A percentile compares a stretch with the other conserved stretches of the same genome.
These are phyloP conservation scores for Oeneis ivallda DNA, from an alignment of 2,888 invertebrate species.

Conservation along the genomic window DNA sequence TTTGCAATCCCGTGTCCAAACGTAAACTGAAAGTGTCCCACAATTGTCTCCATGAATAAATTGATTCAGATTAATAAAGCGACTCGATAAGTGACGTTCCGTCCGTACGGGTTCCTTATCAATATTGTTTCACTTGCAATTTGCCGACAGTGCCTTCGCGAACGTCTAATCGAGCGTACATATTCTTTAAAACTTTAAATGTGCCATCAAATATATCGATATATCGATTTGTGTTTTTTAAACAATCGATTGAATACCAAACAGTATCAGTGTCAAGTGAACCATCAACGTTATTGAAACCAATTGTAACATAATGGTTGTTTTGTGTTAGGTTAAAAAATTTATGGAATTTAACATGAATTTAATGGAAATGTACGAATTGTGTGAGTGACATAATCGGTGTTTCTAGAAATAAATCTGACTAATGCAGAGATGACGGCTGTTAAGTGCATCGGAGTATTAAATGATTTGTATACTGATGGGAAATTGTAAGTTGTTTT, in stretches of 20 bases:
- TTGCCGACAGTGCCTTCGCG: conserved; percentile 64
- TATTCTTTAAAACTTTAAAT: conserved; percentile 44
- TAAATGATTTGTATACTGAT: conserved; percentile 67
- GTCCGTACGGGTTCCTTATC: conserved; percentile 59
- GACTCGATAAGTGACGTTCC: conserved; percentile 68
- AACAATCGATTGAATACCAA: conserved; percentile 11
- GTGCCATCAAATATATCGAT: conserved; percentile 24
- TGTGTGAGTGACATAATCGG: conserved; percentile 33
- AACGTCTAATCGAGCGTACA: conserved; percentile 58
- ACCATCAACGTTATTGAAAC: background rate
- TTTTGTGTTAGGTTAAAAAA: background rate
- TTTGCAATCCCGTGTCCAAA: conserved; percentile 29
- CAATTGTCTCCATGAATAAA: conserved; percentile 74
- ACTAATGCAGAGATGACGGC: conserved; percentile 70
- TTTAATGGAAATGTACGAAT: conserved; percentile 38
- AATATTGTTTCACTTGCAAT: conserved; percentile 66
- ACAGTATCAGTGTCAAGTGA: conserved; percentile 5
- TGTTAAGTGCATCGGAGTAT: conserved; percentile 53
- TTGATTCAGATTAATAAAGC: conserved; percentile 78
- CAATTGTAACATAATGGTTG: background rate
- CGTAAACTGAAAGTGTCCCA: conserved; percentile 37
- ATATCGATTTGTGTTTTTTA: conserved; percentile 6
- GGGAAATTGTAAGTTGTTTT: conserved; percentile 72
- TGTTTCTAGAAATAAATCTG: conserved; percentile 54
- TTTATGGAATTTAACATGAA: conserved; percentile 28